A percentile compares a stretch with the other conserved stretches of the same genome.
Conservation (phyloP, 1,140 invertebrate genomes). For the Scylla paramamosain region DNA sequence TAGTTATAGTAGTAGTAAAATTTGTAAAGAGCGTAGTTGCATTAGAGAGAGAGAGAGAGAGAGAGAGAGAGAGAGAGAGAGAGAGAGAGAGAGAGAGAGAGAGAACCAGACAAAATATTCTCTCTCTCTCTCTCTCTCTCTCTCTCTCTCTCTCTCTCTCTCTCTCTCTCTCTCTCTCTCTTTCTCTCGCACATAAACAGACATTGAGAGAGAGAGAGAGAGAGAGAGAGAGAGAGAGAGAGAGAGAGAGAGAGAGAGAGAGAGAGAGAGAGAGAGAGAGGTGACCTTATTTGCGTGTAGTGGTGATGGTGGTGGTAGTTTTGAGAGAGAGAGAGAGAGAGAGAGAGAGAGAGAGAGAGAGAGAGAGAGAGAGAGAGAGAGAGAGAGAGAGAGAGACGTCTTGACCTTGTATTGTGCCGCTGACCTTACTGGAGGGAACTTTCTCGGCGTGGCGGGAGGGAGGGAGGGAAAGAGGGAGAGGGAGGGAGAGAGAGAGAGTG, state of each 20-base stretch:
- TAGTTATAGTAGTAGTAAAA: background rate
- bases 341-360: background rate
- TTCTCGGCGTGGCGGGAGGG: background rate
- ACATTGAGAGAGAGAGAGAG: background rate
- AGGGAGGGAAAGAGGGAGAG: background rate
- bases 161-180: no score
- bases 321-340: background rate
- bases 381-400: background rate
- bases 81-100: no score
- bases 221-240: background rate
- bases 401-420: background rate
- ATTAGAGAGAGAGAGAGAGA: no score
- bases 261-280: slow-evolving; percentile 10
- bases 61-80: no score
- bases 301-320: background rate
- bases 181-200: no score
- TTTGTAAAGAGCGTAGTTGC: no score
- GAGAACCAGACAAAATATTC: no score
- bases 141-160: no score
- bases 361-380: background rate
- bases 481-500: no score
- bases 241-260: slow-evolving; percentile 7
- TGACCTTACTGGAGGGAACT: background rate
- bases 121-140: no score
- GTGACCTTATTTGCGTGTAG: background rate